Evolutionary conservation across 1,140 invertebrate genomes (phyloP), one percentile per base, ranked within the genome.

Genomic region (Stegodyphus dumicola): DNA sequence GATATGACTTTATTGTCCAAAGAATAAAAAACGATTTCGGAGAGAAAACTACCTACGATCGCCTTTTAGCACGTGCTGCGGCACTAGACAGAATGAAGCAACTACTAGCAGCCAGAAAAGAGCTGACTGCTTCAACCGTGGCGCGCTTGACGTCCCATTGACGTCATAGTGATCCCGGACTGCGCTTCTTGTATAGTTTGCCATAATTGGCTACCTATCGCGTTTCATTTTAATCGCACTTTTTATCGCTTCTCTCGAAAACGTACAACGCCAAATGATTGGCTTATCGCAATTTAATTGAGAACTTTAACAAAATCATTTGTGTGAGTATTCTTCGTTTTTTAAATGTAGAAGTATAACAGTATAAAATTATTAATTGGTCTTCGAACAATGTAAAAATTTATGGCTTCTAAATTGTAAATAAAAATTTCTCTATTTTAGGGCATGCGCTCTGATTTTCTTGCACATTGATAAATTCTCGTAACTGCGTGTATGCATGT

Each of bases 101-200:
- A 67, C 65, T 67, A 67, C 15, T 53, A 49, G 18, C 6, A 66
- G 49, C 60, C 56, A n/a, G 71, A 69, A 83, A 75, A 65, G 80
- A 83, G 80, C 71, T 83, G 80, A 75, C 71, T 85, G 48, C 71
- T 74, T 85, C 73, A 85, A 85, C 81, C 65, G 81, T 85, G 81
- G 81, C 81, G 81, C 81, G 81, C 81, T 85, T 85, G 81, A 85
- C 81, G 81, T 85, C 51, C 17, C 60, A 85, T 69, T 85, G 81
- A 85, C 81, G 81, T 85, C 81, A 85, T 17, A 54, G 65, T 54
- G 73, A 85, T 85, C 81, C 81, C 52, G 81, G 81, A 77, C 73
- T 85, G 52, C 66, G 73, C 67, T 66, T 13, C 17, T 15, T 49
- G 13, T 11, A 11, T 0, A 52, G 60, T 73, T 76, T 77, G 33